phyloP scores from a whole-genome alignment of 2,113 vertebrate species.

The Prunella himalayana region DNA sequence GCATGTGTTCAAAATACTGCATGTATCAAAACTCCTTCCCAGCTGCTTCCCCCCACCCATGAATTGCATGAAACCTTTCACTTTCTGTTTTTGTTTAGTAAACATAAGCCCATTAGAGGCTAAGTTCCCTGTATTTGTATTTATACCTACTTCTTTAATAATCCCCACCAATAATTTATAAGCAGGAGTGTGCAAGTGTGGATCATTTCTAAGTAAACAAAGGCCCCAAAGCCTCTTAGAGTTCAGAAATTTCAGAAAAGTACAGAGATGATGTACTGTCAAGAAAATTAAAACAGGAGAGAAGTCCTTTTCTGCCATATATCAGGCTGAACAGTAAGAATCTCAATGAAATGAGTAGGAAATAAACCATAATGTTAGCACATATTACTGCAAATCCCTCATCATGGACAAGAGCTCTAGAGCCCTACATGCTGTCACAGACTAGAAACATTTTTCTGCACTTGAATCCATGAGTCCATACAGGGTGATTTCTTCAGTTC shows the following conservation, averaged over 20 bases:
- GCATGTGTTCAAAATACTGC: neutral
- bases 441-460: neutral
- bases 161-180: neutral
- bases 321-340: neutral
- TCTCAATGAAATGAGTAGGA: neutral
- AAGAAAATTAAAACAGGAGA: neutral
- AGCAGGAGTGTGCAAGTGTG: neutral
- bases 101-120: neutral
- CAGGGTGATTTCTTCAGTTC: neutral
- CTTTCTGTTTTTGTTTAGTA: neutral
- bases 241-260: neutral
- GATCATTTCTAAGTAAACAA: neutral
- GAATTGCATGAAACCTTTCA: neutral
- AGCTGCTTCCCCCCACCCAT: rapidly evolving
- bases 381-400: neutral
- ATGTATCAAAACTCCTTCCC: neutral
- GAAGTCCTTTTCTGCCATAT: neutral
- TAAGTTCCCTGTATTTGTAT: neutral
- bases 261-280: neutral
- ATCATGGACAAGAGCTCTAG: neutral
- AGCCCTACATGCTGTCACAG: neutral
- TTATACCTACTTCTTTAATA: neutral
- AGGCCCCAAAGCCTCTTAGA: neutral
- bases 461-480: neutral
- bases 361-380: neutral